Percentiles rank a stretch among this genome's conserved stretches.
These are phyloP conservation scores for Antechinus flavipes DNA, from an alignment of 2,113 vertebrate genomes.

Conservation along the genomic window DNA sequence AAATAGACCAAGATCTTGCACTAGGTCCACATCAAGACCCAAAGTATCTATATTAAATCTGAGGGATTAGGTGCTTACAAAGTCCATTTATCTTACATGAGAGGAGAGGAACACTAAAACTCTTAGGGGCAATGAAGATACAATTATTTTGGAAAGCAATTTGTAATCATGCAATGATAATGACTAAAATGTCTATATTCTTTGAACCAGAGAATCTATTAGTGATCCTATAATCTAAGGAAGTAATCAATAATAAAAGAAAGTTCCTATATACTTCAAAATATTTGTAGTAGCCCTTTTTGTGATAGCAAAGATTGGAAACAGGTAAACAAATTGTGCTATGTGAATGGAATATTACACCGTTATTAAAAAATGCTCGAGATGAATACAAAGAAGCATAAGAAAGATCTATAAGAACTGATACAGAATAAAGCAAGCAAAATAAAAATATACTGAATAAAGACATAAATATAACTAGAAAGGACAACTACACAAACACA, in stretches of 20 bases:
- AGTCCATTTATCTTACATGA: background rate
- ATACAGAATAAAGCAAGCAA: background rate
- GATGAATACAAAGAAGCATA: background rate
- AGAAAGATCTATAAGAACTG: background rate
- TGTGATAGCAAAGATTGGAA: background rate
- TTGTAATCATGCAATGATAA: background rate
- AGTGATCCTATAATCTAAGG: background rate
- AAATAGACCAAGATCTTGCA: background rate
- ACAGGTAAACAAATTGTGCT: background rate
- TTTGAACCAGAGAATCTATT: background rate
- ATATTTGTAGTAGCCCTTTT: background rate
- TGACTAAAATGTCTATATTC: background rate
- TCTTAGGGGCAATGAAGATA: background rate
- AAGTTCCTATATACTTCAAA: background rate
- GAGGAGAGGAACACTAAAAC: background rate
- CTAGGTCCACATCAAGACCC: background rate
- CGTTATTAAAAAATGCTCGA: background rate
- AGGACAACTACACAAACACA: background rate
- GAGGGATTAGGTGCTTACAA: background rate
- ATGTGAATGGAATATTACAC: background rate
- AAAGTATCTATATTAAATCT: background rate
- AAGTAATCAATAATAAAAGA: background rate
- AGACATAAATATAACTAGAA: background rate
- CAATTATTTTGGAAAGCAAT: background rate
- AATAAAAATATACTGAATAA: background rate